Evolutionary conservation across 1,140 invertebrate species (phyloP).

Genomic region (Drosophila nannoptera): DNA sequence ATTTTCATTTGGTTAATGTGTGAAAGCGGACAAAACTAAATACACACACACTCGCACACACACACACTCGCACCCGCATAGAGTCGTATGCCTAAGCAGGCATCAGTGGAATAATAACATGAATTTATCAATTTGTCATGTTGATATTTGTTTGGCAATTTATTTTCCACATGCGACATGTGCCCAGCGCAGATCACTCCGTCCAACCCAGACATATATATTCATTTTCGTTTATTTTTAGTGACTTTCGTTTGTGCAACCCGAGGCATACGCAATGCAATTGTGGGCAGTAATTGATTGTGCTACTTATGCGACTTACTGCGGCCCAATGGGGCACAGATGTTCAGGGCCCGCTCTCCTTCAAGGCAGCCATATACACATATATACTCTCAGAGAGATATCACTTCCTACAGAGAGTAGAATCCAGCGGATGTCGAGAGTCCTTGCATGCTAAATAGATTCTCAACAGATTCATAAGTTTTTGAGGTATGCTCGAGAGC

Average conservation of each 20-base stretch:
- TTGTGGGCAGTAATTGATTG: conserved; percentile 72
- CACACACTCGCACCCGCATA: conserved; percentile 10
- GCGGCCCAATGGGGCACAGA: conserved; percentile 27
- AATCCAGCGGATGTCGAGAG: too few species aligned
- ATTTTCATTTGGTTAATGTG: conserved; percentile 78
- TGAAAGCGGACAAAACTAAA: conserved; percentile 56
- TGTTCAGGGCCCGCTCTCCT: conserved; percentile 14
- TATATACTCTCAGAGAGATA: too few species aligned
- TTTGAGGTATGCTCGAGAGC: not conserved
- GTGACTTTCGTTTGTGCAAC: conserved; percentile 24
- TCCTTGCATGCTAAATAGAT: too few species aligned
- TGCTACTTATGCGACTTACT: conserved; percentile 52
- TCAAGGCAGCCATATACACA: too few species aligned
- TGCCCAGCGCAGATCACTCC: conserved; percentile 34
- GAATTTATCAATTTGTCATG: conserved; percentile 78
- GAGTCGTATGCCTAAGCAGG: conserved; percentile 38
- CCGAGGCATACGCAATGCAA: conserved; percentile 49
- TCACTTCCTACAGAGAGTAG: too few species aligned
- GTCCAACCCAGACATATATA: conserved; percentile 3
- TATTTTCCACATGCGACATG: conserved; percentile 67
- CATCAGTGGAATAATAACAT: conserved; percentile 73
- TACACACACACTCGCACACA: conserved; percentile 15
- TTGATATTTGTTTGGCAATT: conserved; percentile 78
- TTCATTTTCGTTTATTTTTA: conserved; percentile 48
- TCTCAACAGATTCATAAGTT: too few species aligned